Evolutionary conservation across 2,113 vertebrate species (phyloP), one percentile per base, ranked within the genome.

Genomic region (Rhinopomastus cyanomelas): DNA sequence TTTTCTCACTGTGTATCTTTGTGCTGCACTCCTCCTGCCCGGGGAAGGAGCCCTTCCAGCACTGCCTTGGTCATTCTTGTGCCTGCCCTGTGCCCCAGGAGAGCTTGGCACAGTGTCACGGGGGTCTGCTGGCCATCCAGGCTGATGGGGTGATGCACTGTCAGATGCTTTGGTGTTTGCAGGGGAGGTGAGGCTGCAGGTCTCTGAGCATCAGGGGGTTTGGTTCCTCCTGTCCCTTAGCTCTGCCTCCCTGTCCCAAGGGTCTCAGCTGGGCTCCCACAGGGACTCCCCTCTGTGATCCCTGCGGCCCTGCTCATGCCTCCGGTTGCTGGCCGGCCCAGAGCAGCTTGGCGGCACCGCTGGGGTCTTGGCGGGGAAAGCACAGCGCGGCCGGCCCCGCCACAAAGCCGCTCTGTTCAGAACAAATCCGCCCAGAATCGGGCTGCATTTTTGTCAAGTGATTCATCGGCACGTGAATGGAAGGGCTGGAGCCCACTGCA

Each of bases 381-480:
- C 79, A 62, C 97, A 87, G 94, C 79, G 22, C 96, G 59, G 94
- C 94, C 92, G 26, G 93, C 95, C 96, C 96, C 94, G 97, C 96
- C 95, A 98, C 97, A 98, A 97, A 97, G 97, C 97, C 78, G 59
- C 97, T 95, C 97, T 98, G 97, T 98, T 97, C 96, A 94, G 95
- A 81, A 97, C 92, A 95, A 96, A 95, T 93, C 97, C 95, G 96
- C 97, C 96, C 87, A 80, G 95, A 94, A 92, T 91, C 68, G 78
- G 94, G 94, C 91, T 93, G 95, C 97, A 97, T 98, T 97, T 97
- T 97, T 98, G 96, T 97, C 94, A 95, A 96, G 87, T 98, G 97
- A 98, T 97, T 98, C 98, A 98, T 96, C 96, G 95, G 97, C 98
- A 97, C 96, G 96, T 97, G 97, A 97, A 89, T 88, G 96, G 97